Evolutionary conservation across 2,888 invertebrate species (phyloP), one percentile per base, ranked within the genome.

Genomic region (Melieria omissa): DNA sequence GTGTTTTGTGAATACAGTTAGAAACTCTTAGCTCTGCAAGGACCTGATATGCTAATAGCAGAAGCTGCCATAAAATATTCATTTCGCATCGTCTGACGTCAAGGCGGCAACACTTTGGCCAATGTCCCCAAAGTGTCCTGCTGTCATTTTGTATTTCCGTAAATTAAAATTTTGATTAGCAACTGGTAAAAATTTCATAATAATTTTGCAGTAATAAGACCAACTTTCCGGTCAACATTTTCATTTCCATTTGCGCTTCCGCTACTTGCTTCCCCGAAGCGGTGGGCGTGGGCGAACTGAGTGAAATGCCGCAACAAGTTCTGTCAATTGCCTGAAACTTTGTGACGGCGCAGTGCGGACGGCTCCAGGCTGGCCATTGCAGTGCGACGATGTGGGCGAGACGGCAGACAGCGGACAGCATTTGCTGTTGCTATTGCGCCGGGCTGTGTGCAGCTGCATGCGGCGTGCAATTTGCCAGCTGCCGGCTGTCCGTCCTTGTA

Each of bases 181-280:
- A 29, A 29, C 29, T 29, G 29, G 29, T 29, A 29, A 29, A 29
- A 29, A 29, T 29, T 29, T 29, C 29, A 29, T 29, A 29, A 29
- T 29, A 29, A 29, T 29, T 29, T 29, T 29, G 29, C 29, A 29
- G 29, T 29, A 29, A 29, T 29, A 29, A 29, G 29, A 29, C 29
- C 29, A 29, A 29, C 60, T 60, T 67, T 67, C 67, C 67, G 67
- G 67, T 67, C 58, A 67, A 67, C 67, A 67, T 67, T 55, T 63
- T 67, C 67, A 67, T 58, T 67, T 60, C 42, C 47, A 67, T 47
- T 60, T 60, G 60, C 58, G n/a, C 60, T 66, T 67, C 67, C 67
- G 49, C 58, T 14, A 67, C 49, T 7, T 47, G 42, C 60, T 58
- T 41, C 8, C 67, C 45, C 16, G 42, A 54, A 54, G 54, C 41